A percentile compares a stretch with the other conserved stretches of the same genome.
Evolutionary conservation across 1,140 invertebrate genomes (phyloP).

Genomic region (Zaprionus camerounensis): DNA sequence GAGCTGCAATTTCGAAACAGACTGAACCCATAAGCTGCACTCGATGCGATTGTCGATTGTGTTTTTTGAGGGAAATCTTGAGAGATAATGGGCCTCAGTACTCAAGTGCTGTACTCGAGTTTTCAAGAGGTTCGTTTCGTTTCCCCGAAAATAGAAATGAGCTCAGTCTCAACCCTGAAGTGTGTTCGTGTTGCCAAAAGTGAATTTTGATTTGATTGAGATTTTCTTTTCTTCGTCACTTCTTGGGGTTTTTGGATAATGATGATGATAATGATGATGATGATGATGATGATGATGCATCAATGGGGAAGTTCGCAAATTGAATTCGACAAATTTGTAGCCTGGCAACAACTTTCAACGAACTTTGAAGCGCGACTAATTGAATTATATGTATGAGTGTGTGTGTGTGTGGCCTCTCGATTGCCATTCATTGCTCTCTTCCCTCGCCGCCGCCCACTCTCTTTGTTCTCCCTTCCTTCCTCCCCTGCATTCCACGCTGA

Average conservation of each 20-base stretch:
- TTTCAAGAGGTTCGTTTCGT: constrained; percentile 4
- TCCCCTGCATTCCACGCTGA: neutral
- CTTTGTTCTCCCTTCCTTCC: neutral
- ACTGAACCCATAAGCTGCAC: constrained; percentile 38
- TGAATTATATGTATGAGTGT: constrained; percentile 1
- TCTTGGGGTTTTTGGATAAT: neutral
- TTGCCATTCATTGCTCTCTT: constrained; percentile 23
- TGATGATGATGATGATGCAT: neutral
- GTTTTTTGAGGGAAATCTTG: constrained; percentile 32
- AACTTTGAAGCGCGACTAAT: constrained; percentile 14
- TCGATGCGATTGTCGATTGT: constrained; percentile 29
- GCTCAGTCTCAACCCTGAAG: constrained; percentile 25
- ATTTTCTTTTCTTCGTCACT: constrained; percentile 1
- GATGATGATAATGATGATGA: too few species aligned
- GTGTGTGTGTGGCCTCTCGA: constrained; percentile 28
- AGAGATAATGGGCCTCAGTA: constrained; percentile 36
- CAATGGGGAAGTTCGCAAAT: neutral
- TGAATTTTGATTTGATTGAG: neutral
- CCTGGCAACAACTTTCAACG: constrained; percentile 9
- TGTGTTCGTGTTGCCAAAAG: neutral
- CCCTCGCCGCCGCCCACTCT: neutral
- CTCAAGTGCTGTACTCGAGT: constrained; percentile 42
- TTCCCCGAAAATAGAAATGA: constrained; percentile 49
- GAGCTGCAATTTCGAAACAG: constrained; percentile 34
- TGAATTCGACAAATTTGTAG: neutral